Base-by-base conservation (phyloP, 2,888 invertebrate species). In the Mythimna lalbum region DNA sequence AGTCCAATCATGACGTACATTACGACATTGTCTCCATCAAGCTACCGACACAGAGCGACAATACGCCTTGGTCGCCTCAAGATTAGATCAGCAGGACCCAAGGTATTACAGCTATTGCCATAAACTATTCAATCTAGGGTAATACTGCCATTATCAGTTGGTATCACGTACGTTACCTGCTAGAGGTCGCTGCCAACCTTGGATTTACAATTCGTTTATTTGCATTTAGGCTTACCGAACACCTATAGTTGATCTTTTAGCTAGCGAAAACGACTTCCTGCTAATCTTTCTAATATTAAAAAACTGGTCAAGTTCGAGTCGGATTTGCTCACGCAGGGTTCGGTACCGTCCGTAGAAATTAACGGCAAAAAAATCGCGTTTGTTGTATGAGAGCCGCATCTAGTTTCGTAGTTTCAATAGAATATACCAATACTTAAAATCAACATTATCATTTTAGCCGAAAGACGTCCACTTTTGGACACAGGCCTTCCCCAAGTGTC, bases 121-220 rank as follows among this genome's bases (percentile, higher is more conserved):
- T 66, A 64, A 78, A 73, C 57, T 64, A 66, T 52, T 57, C 49
- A 53, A 83, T 82, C 78, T 82, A 62, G 84, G 80, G 69, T 82
- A 83, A 83, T 83, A 75, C 33, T 33, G 73, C 69, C 73, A 84
- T 83, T 83, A 50, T 69, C 27, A 73, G 66, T 53, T 31, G 31
- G 36, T 67, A 55, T 76, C 83, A 83, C 83, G 83, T 83, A 73
- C 80, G 55, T 36, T 62, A 39, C 63, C 57, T 27, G 55, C 63
- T 39, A 53, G 65, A 60, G 71, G 69, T 76, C 62, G 55, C 60
- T 31, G 27, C 23, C 64, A 67, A 75, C 83, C 83, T 83, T 73
- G 74, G 66, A 56, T 61, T 64, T 50, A 69, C 60, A 68, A 65
- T 61, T 66, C 55, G 56, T 60, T 55, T 5, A 70, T 80, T 33